Evolutionary conservation across 64 coral and sea anemone genomes (phyloP), one percentile per base, ranked within the genome.

Genomic region (Orbicella faveolata): DNA sequence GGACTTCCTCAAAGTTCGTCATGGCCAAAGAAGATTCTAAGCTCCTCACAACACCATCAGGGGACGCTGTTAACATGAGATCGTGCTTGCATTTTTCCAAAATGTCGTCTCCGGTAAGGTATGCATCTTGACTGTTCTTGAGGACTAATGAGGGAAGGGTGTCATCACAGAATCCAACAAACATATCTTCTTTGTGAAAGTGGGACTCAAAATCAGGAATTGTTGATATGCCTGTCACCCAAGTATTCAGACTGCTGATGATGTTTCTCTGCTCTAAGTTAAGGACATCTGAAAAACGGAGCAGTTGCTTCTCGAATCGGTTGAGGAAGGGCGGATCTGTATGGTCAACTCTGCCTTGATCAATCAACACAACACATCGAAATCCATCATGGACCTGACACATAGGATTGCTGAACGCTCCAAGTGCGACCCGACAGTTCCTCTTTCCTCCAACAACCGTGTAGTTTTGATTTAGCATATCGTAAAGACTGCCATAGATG

Each of bases 401-500:
- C 92, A 93, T 89, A 17, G 92, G 92, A 73, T 94, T 94, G 23
- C 92, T 94, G 63, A 90, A 94, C 11, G 92, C 92, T 63, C 92
- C 92, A n/a, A 94, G 88, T n/a, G 92, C 92, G 61, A 94, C 86
- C 76, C 92, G 81, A 75, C 92, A 94, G 52, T 90, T 94, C 61
- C 89, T 94, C 88, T 94, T 94, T 55, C 92, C 92, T 16, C 92
- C 92, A 39, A 94, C 92, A 1, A 94, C 79, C 0, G 86, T 86
- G 52, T 94, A 94, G 39, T 94, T 94, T 74, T 90, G 86, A 36
- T 94, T 93, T 11, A 93, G 54, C 91, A 93, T 93, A 52, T 93
- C 91, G 65, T 93, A 93, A 23, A 93, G 79, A 80, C 92, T 93
- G 77, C 92, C 92, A 84, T 93, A 93, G 36, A 93, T 93, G 87